Base-by-base conservation (phyloP, 2,888 invertebrate genomes). In the Ophion obscuratus region DNA sequence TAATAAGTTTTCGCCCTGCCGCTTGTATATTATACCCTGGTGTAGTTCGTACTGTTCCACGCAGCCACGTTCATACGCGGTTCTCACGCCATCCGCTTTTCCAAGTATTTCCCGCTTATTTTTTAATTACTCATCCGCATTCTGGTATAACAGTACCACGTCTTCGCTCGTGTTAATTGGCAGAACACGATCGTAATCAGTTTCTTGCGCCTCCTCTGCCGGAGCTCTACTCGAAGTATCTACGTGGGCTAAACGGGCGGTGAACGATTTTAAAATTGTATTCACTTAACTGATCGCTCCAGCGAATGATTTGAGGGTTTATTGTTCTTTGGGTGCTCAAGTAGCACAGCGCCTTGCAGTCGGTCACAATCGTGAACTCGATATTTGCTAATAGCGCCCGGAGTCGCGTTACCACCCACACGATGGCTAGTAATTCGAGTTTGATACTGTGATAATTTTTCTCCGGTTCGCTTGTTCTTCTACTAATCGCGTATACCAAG, bases 401-500 rank as follows among this genome's bases (percentile, higher is more conserved):
- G 17, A 79, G 53, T 11, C 79, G 67, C 14, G 66, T 57, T 2
- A 83, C 61, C 1, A 64, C 53, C 67, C 85, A 78, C 2, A 78
- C 82, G 1, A 81, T 74, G 0, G 86, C 83, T 14, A 81, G 11
- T 2, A 84, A 14, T 31, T 86, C 81, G 0, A 85, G 70, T 66
- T 88, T 88, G 11, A 84, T 83, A 3, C 90, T 90, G 40, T 89
- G 90, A 77, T 91, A 91, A 7, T 70, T 78, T 7, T 81, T 83
- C 62, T 90, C 90, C 2, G 76, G 82, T 5, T 86, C 87, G 40
- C 88, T 89, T 0, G 89, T 90, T 59, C 89, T 88, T 71, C 89
- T 87, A 10, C 88, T 88, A 2, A 91, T 85, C 36, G 87, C 88
- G 79, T 90, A 89, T 3, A 90, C 89, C n/a, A 89, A 70, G 70